A percentile compares a stretch with the other conserved stretches of the same genome.
phyloP scores from a whole-genome alignment of 2,888 invertebrate genomes.

The Cryptophagus acutangulus region DNA sequence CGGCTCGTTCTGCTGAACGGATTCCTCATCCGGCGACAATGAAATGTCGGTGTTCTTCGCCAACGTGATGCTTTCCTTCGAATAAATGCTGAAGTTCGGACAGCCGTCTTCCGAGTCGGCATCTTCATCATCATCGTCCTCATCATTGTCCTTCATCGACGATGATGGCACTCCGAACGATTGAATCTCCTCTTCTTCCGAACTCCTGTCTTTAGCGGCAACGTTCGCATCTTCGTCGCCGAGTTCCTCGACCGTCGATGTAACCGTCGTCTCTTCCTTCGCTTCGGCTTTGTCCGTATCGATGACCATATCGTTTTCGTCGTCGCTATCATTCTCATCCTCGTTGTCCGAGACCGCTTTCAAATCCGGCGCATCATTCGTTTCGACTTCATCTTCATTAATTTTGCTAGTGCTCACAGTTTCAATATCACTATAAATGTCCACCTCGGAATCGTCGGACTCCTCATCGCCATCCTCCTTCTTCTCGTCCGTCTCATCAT shows the following conservation, averaged over 20 bases:
- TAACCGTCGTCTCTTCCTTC: constrained; percentile 32
- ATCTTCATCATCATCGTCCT: constrained; percentile 44
- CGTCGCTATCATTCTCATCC: constrained; percentile 49
- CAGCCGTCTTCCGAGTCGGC: constrained; percentile 64
- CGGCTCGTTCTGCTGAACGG: constrained; percentile 7
- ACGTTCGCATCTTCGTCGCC: neutral
- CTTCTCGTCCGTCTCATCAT: constrained; percentile 1
- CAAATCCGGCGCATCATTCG: constrained; percentile 10
- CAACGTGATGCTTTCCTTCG: constrained; percentile 72
- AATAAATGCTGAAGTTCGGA: constrained; percentile 82
- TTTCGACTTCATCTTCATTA: constrained; percentile 34
- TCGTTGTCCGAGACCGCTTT: neutral
- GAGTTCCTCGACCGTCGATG: constrained; percentile 25
- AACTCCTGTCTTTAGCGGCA: neutral
- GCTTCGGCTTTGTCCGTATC: constrained; percentile 44
- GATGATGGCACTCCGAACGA: constrained; percentile 37
- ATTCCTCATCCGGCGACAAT: constrained; percentile 15
- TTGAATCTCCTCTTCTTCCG: constrained; percentile 34
- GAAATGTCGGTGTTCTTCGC: constrained; percentile 53
- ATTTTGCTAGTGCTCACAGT: constrained; percentile 43
- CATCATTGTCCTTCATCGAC: constrained; percentile 18
- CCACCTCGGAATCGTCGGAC: constrained; percentile 50
- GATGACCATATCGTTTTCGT: constrained; percentile 56
- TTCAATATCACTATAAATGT: constrained; percentile 62
- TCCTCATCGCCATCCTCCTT: constrained; percentile 9